phyloP scores from a whole-genome alignment of 2,888 invertebrate genomes.

The Athripsodes cinereus region DNA sequence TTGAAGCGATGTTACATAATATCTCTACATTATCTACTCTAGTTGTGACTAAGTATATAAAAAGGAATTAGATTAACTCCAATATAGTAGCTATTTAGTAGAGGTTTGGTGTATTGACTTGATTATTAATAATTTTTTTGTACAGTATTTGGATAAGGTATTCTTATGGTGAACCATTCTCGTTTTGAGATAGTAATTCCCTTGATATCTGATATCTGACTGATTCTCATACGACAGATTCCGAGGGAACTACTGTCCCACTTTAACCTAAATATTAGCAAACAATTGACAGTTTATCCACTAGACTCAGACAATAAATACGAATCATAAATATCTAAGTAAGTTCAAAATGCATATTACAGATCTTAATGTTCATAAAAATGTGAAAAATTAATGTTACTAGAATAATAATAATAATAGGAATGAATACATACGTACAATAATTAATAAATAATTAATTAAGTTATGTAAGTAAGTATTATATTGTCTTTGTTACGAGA shows the following conservation, averaged over 20 bases:
- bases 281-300: slow-evolving; percentile 1
- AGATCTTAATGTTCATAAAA: not conserved
- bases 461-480: not conserved
- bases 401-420: slow-evolving; percentile 1
- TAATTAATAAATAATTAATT: not conserved
- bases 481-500: slow-evolving; percentile 9
- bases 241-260: not conserved
- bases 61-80: not conserved
- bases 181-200: not conserved
- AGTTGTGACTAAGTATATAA: not conserved
- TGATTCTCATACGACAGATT: not conserved
- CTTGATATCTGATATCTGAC: not conserved
- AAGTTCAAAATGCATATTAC: slow-evolving; percentile 4
- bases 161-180: slow-evolving; percentile 4
- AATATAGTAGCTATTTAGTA: not conserved
- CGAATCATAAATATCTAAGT: not conserved
- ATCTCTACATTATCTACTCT: not conserved
- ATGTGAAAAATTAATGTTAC: not conserved
- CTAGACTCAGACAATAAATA: slow-evolving; percentile 2
- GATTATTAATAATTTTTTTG: not conserved
- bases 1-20: not conserved
- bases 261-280: slow-evolving; percentile 4
- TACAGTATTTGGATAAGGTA: slow-evolving; percentile 3
- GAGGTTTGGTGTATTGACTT: slow-evolving; percentile 7
- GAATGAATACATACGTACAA: not conserved